Evolutionary conservation across 2,113 vertebrate genomes (phyloP).

Genomic region (Pachycephala philippinensis): DNA sequence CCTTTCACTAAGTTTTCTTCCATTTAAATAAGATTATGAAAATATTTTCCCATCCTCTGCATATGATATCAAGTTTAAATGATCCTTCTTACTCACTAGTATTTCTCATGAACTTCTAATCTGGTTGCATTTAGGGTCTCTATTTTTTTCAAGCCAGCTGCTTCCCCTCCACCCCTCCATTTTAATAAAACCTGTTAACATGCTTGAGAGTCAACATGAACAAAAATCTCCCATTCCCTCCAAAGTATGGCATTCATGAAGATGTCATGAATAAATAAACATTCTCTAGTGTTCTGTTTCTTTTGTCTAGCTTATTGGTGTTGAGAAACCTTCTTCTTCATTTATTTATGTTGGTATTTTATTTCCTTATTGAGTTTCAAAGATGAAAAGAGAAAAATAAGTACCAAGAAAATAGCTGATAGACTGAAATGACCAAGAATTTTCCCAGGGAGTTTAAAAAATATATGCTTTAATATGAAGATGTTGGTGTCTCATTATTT

Average conservation of each 20-base stretch:
- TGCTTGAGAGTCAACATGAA: neutral
- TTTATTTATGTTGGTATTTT: slow-evolving; percentile 78
- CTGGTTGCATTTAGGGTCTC: neutral
- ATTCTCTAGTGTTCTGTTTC: slow-evolving; percentile 70
- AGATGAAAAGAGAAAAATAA: slow-evolving; percentile 57
- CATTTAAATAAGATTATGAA: neutral
- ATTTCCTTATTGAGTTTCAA: slow-evolving; percentile 74
- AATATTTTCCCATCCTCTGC: neutral
- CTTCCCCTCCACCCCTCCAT: neutral
- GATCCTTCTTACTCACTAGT: neutral
- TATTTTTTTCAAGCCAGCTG: neutral
- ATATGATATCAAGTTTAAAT: neutral
- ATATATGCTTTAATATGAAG: neutral
- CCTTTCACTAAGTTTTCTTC: neutral
- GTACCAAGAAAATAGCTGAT: slow-evolving; percentile 1
- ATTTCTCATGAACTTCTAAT: slow-evolving; percentile 7
- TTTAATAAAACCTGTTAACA: slow-evolving; percentile 29
- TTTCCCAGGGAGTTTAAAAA: neutral
- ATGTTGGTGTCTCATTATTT: neutral
- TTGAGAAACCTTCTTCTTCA: slow-evolving; percentile 67
- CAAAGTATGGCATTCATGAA: slow-evolving; percentile 47
- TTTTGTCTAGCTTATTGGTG: slow-evolving; percentile 68
- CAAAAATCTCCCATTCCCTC: slow-evolving; percentile 25
- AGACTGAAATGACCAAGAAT: neutral
- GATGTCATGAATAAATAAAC: slow-evolving; percentile 76